A percentile compares a stretch with the other conserved stretches of the same genome.
These are phyloP conservation scores for Calidris pygmaea DNA, from an alignment of 2,113 vertebrate species.

Conservation along the genomic window DNA sequence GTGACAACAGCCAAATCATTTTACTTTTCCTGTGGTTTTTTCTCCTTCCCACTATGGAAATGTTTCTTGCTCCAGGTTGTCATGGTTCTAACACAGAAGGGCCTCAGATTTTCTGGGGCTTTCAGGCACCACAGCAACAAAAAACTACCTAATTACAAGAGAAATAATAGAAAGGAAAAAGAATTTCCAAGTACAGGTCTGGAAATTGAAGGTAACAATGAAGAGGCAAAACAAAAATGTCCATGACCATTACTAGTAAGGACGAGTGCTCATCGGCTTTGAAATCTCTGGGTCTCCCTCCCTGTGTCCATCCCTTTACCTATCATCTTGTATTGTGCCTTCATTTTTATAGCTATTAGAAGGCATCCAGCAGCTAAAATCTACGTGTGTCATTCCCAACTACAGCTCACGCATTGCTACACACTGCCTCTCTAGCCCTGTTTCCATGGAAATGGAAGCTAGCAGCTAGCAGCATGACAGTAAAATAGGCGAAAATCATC, in stretches of 20 bases:
- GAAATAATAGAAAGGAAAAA: background rate
- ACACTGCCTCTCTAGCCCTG: background rate
- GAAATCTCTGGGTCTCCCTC: background rate
- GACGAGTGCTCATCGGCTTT: background rate
- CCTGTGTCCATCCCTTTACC: background rate
- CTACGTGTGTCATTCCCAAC: background rate
- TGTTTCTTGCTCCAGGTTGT: background rate
- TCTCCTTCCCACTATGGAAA: background rate
- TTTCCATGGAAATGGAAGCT: slow-evolving; percentile 64
- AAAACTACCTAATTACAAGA: background rate
- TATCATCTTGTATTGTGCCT: background rate
- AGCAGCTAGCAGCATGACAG: background rate
- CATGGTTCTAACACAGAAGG: background rate
- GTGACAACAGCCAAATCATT: background rate
- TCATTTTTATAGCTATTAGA: background rate
- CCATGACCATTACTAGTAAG: background rate
- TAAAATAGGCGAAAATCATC: background rate
- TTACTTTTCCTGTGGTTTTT: background rate
- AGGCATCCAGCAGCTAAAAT: background rate
- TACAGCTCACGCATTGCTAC: background rate
- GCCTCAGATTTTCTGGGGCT: background rate
- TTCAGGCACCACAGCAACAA: background rate
- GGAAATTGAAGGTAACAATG: background rate
- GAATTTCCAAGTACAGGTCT: background rate
- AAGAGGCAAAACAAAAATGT: background rate